Evolutionary conservation across 2,797 vertebrate species (phyloP).

Genomic region (Lerista edwardsae): DNA sequence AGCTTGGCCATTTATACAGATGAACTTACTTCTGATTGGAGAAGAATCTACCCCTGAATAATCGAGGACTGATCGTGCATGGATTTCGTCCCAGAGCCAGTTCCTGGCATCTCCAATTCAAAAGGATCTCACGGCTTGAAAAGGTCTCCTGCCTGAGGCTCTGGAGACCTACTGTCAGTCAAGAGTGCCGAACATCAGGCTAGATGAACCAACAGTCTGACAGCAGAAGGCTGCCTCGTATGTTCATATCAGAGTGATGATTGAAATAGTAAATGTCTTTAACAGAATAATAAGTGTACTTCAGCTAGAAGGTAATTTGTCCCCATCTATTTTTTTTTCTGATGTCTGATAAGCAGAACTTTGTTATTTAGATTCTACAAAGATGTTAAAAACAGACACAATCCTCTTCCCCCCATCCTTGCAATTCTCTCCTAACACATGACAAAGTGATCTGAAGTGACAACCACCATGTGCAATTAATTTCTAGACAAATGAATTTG

Average conservation of each 20-base stretch:
- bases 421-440: conserved; percentile 50
- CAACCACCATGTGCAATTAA: conserved; percentile 71
- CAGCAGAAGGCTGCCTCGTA: not conserved
- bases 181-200: not conserved
- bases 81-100: too few relatives aligned
- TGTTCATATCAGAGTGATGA: not conserved
- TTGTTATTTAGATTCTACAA: conserved; percentile 49
- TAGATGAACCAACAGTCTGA: not conserved
- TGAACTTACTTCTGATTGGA: too few relatives aligned
- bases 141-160: not conserved
- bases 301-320: conserved; percentile 1
- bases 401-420: not conserved
- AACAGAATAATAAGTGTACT: conserved; percentile 30
- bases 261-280: conserved; percentile 8
- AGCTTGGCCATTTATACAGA: too few relatives aligned
- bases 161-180: not conserved
- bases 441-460: conserved; percentile 68
- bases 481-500: conserved; percentile 75
- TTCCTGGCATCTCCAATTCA: not conserved
- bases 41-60: too few relatives aligned
- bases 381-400: conserved; percentile 28
- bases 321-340: conserved; percentile 6
- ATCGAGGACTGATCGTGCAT: too few relatives aligned
- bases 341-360: conserved; percentile 36
- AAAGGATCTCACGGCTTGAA: not conserved